Evolutionary conservation across 92 coral and sea anemone genomes (phyloP), one percentile per base, ranked within the genome.

Genomic region (Zoanthus sociatus): DNA sequence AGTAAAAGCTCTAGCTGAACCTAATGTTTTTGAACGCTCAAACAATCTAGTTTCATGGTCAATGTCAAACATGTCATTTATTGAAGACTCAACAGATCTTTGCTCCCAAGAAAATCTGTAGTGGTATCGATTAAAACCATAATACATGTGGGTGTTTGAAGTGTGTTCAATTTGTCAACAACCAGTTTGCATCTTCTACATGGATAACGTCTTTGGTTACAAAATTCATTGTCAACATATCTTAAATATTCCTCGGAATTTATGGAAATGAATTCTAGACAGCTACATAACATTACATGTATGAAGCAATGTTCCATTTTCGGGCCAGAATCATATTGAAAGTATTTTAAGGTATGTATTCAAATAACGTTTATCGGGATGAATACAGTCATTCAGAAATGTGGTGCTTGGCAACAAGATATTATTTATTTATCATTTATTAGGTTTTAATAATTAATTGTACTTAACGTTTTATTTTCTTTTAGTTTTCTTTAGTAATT

Each of bases 1-100:
- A 75, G 92, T 91, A 50, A 93, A 89, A 14, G 94, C 96, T 84
- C n/a, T 86, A 7, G 91, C 58, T 14, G 96, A 93, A 9, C 92
- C 67, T 78, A 82, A 6, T 32, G 32, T 76, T 46, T 93, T 91
- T 55, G 83, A 5, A 93, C 92, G 87, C 79, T 56, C 60, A 30
- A 37, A 26, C 26, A 26, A 26, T 32, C 91, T 26, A 45, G 92
- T 79, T 93, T 93, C 93, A 85, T 86, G 74, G 18, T 93, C 95
- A 78, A 85, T 26, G 31, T 93, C 89, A 88, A 5, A 48, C 6
- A 48, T 5, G 9, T 48, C 9, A 48, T 64, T 48, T 26, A 26
- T 26, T 26, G 26, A 26, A 26, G 26, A 26, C 26, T 26, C 26
- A 26, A 48, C 6, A 5, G 9, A 61, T 53, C 42, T 93, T 77